Percentiles rank a stretch among this genome's conserved stretches.
These are phyloP conservation scores for Epistrophella euchroma DNA, from an alignment of 2,888 invertebrate genomes.

Conservation along the genomic window DNA sequence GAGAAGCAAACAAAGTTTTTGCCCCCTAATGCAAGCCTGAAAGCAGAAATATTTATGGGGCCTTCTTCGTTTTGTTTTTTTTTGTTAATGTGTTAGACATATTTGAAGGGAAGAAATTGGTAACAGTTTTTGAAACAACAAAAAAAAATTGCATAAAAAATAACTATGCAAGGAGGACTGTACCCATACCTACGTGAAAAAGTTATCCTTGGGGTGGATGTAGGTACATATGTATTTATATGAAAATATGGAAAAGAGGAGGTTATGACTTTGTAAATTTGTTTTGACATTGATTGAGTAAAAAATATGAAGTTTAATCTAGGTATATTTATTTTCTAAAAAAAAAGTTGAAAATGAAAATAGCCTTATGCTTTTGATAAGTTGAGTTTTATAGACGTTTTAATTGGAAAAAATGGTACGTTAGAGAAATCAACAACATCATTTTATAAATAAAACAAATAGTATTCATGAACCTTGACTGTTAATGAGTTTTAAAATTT, in stretches of 20 bases:
- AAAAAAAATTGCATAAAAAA: slow-evolving; percentile 5
- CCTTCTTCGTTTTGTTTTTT: background rate
- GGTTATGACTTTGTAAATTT: slow-evolving; percentile 61
- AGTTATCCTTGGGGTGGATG: slow-evolving; percentile 16
- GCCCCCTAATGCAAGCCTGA: slow-evolving; percentile 15
- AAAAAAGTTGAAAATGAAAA: background rate
- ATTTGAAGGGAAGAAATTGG: background rate
- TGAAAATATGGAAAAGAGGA: slow-evolving; percentile 23
- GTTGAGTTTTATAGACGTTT: background rate
- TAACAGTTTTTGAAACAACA: background rate
- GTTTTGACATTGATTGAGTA: slow-evolving; percentile 38
- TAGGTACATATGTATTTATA: slow-evolving; percentile 14
- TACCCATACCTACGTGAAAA: slow-evolving; percentile 2
- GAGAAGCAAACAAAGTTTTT: slow-evolving; percentile 44
- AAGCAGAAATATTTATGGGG: slow-evolving; percentile 52
- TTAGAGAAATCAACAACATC: background rate
- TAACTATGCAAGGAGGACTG: background rate
- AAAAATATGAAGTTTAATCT: slow-evolving; percentile 26
- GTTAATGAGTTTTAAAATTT: too few species aligned
- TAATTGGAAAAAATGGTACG: background rate
- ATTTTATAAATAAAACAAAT: too few species aligned
- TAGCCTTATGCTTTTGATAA: background rate
- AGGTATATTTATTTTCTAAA: background rate
- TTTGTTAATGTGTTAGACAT: slow-evolving; percentile 1
- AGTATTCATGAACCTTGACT: too few species aligned